Evolutionary conservation across 2,797 vertebrate species (phyloP), one percentile per base, ranked within the genome.

Genomic region (Urosaurus nigricauda): DNA sequence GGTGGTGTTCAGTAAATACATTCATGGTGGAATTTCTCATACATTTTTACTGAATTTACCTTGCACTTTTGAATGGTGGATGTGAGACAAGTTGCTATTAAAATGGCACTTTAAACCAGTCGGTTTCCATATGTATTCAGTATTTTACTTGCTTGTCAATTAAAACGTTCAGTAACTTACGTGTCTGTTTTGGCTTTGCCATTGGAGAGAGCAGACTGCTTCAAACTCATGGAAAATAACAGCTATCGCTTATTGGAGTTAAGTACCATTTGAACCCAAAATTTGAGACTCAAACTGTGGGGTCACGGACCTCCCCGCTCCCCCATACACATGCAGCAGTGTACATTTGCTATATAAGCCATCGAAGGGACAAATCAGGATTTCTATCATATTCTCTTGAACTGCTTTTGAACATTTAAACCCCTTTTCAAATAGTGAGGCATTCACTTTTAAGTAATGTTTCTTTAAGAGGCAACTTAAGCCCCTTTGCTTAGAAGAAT

Each of bases 1-100:
- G 88, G 37, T 92, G 92, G 90, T 94, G 32, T 94, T 96, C 73
- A 95, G 84, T 96, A 89, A n/a, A 91, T 82, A 86, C 87, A 92
- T 94, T 87, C 70, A 17, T 88, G 90, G 75, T 87, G 37, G n/a
- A 94, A 93, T 84, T 90, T 89, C 90, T 90, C 93, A 93, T 84
- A 91, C 81, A 83, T 79, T 88, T 91, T 2, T 13, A 53, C 95
- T 95, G 88, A 47, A 89, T 92, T 95, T 93, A 94, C 12, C 95
- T 92, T 91, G 84, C 92, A 92, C 86, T 87, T 85, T 92, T 32
- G 2, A 86, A 94, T 89, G 91, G 89, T 93, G 90, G 92, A 90
- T 92, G 90, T 78, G 87, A 82, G 93, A 94, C 91, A 91, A 92
- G 89, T 93, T 85, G 92, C 89, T 93, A 60, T 91, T 74, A 85